phyloP scores from a whole-genome alignment of 2,888 invertebrate species.

The Trachelus stipa region DNA sequence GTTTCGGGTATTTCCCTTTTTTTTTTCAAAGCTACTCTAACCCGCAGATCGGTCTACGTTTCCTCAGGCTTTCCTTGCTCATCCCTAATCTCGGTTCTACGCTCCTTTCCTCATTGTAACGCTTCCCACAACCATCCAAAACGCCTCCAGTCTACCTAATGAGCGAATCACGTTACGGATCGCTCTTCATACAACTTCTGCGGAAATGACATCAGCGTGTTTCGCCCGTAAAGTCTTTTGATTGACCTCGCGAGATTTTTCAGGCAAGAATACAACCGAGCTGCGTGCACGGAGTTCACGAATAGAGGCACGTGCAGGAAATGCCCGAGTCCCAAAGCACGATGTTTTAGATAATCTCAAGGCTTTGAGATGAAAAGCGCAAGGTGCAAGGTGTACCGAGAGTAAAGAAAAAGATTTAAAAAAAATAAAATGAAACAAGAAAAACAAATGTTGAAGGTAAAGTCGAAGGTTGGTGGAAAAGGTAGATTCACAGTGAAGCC shows the following conservation, averaged over 20 bases:
- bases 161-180: slow-evolving; percentile 47
- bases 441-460: slow-evolving; percentile 6
- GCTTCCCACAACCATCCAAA: not conserved
- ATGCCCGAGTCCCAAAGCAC: not conserved
- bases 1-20: slow-evolving; percentile 13
- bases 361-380: slow-evolving; percentile 1
- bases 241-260: not conserved
- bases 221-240: slow-evolving; percentile 7
- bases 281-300: slow-evolving; percentile 8
- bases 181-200: slow-evolving; percentile 27
- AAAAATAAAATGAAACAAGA: slow-evolving; percentile 9
- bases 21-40: slow-evolving; percentile 1
- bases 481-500: slow-evolving; percentile 36
- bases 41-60: slow-evolving; percentile 6
- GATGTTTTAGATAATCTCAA: not conserved
- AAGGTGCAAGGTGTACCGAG: slow-evolving; percentile 16
- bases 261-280: not conserved
- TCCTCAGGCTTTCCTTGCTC: not conserved
- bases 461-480: not conserved
- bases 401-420: slow-evolving; percentile 17
- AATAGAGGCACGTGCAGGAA: slow-evolving; percentile 9
- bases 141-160: slow-evolving; percentile 19
- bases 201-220: slow-evolving; percentile 41
- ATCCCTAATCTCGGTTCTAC: not conserved
- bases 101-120: slow-evolving; percentile 5